phyloP scores from a whole-genome alignment of 2,888 invertebrate genomes.

The Euclidia mi region DNA sequence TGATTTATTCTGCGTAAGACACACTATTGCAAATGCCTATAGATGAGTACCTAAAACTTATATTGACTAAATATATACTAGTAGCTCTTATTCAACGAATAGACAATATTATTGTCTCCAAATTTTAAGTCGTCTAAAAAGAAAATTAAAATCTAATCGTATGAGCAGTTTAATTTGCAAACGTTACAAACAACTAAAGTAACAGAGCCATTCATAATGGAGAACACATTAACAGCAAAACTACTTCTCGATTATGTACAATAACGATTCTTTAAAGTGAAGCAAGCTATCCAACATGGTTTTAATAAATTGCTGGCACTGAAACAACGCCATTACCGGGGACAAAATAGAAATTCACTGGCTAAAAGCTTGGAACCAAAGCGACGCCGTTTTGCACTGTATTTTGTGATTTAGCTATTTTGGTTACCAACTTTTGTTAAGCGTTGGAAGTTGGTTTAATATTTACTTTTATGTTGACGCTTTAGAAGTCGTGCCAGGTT shows the following conservation, averaged over 20 bases:
- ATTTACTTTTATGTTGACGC: background rate
- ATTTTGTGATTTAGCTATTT: slow-evolving; percentile 41
- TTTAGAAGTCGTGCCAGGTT: background rate
- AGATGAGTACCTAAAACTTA: too few relatives aligned
- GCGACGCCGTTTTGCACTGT: slow-evolving; percentile 32
- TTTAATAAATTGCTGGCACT: slow-evolving; percentile 46
- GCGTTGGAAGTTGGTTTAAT: slow-evolving; percentile 19
- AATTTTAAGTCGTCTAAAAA: too few relatives aligned
- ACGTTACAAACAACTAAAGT: too few relatives aligned
- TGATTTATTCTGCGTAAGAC: too few relatives aligned
- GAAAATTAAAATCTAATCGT: too few relatives aligned
- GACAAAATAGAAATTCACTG: slow-evolving; percentile 49
- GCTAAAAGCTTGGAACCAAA: slow-evolving; percentile 49
- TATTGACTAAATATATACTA: too few relatives aligned
- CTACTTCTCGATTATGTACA: slow-evolving; percentile 7
- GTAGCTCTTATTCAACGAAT: too few relatives aligned
- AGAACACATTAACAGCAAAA: background rate
- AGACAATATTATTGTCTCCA: too few relatives aligned
- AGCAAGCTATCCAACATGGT: slow-evolving; percentile 29
- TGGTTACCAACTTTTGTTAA: slow-evolving; percentile 27
- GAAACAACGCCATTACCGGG: slow-evolving; percentile 45
- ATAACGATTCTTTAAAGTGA: slow-evolving; percentile 30
- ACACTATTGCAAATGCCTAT: too few relatives aligned
- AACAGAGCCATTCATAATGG: too few relatives aligned
- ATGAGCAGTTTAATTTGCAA: too few relatives aligned